phyloP scores from a whole-genome alignment of 2,113 vertebrate species.

The Mesembrinibis cayennensis region DNA sequence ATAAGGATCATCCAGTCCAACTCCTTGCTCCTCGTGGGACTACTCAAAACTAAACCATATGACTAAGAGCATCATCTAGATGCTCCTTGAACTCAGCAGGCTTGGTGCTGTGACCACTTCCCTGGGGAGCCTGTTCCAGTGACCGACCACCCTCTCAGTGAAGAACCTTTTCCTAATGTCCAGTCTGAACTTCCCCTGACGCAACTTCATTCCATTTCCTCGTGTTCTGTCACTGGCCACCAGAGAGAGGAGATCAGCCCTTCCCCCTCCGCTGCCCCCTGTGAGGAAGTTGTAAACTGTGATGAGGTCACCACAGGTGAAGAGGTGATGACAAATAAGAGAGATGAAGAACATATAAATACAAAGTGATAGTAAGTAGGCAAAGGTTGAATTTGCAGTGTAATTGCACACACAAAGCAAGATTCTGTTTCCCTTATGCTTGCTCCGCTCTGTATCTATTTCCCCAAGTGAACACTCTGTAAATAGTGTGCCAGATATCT shows the following conservation, averaged over 20 bases:
- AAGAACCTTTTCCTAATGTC: background rate
- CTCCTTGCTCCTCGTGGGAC: background rate
- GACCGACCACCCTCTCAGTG: background rate
- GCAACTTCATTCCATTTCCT: background rate
- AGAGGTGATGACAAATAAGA: background rate
- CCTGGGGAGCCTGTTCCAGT: background rate
- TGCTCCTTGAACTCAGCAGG: background rate
- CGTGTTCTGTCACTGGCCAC: fast-evolving
- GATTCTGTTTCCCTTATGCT: background rate
- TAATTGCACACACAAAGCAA: background rate
- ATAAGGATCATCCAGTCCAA: background rate
- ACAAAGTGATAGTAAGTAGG: background rate
- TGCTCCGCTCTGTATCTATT: background rate
- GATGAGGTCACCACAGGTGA: background rate
- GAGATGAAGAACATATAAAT: background rate
- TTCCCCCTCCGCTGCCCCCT: fast-evolving
- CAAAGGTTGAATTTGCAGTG: background rate
- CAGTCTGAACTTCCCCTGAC: background rate
- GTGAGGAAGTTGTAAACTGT: background rate
- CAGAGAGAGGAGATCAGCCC: background rate
- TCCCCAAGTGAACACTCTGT: background rate
- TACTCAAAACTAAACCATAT: background rate
- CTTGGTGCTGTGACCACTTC: background rate
- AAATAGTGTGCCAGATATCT: background rate
- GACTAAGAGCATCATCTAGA: background rate